Base-by-base conservation (phyloP, 2,888 invertebrate species). In the Stictocephala bisonia region DNA sequence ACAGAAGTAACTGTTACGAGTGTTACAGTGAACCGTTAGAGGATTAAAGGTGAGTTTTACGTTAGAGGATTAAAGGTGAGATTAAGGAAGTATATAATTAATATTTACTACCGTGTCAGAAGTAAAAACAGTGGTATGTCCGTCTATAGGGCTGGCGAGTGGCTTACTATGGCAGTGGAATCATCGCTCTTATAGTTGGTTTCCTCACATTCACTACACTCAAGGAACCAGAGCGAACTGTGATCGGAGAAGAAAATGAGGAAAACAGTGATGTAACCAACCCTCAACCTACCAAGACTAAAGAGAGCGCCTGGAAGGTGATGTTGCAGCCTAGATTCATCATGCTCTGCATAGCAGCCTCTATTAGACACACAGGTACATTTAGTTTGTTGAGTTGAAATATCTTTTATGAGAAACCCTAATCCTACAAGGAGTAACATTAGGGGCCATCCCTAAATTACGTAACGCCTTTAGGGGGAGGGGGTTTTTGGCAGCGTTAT, bases 331-430 rank as follows among this genome's bases (percentile, higher is more conserved):
- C 95, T 0, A 88, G 94, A 72, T 88, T 95, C 77, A 85, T 95
- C 31, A 87, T 95, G 82, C 85, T 95, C 69, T 93, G 93, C 82
- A 83, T 95, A 1, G 95, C 94, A n/a, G 95, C 95, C 18, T 94
- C 94, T 44, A 91, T 95, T 79, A 89, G 95, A 79, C 95, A 95
- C 85, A 93, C 93, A 79, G 95, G 92, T 91, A 26, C 31, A 40
- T 35, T 11, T 11, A 35, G 15, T 4, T 1, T 56, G 15, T 26
- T 15, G 26, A 1, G 7, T 20, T 2, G 26, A 1, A 2, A 50
- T n/a, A n/a, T n/a, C n/a, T n/a, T n/a, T n/a, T n/a, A n/a, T n/a
- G n/a, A n/a, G n/a, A n/a, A n/a, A n/a, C n/a, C n/a, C n/a, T n/a
- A n/a, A n/a, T n/a, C n/a, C n/a, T n/a, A n/a, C n/a, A n/a, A n/a